phyloP scores from a whole-genome alignment of 2,888 invertebrate species.

The Carcina quercana region DNA sequence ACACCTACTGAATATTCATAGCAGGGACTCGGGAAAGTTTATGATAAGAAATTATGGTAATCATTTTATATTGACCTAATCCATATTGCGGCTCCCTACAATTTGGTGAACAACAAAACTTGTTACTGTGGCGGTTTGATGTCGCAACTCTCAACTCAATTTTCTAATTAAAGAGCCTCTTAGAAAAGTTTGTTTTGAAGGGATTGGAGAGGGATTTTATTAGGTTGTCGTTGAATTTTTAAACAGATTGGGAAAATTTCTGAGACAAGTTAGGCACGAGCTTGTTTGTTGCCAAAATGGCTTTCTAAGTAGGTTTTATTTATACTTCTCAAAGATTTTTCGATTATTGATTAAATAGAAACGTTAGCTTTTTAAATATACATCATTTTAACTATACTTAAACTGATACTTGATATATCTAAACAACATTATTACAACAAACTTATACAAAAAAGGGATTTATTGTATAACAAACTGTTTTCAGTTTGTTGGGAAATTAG shows the following conservation, averaged over 20 bases:
- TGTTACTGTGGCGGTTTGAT: conserved; percentile 36
- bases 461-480: no score
- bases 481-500: no score
- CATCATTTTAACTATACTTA: no score
- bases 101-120: conserved; percentile 39
- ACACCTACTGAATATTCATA: conserved; percentile 47
- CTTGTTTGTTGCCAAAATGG: no score
- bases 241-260: conserved; percentile 12
- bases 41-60: conserved; percentile 61
- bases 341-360: no score
- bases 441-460: no score
- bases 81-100: conserved; percentile 44
- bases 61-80: conserved; percentile 62
- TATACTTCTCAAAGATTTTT: no score
- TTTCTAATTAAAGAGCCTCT: conserved; percentile 43
- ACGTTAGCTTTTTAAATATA: no score
- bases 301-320: no score
- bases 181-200: conserved; percentile 32
- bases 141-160: conserved; percentile 40
- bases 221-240: conserved; percentile 22
- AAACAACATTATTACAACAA: no score
- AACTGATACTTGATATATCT: no score
- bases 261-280: no score
- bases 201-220: conserved; percentile 32
- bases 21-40: conserved; percentile 44